These are phyloP conservation scores for Phaenicophaeus curvirostris DNA, from an alignment of 2,797 vertebrate species.

Conservation along the genomic window DNA sequence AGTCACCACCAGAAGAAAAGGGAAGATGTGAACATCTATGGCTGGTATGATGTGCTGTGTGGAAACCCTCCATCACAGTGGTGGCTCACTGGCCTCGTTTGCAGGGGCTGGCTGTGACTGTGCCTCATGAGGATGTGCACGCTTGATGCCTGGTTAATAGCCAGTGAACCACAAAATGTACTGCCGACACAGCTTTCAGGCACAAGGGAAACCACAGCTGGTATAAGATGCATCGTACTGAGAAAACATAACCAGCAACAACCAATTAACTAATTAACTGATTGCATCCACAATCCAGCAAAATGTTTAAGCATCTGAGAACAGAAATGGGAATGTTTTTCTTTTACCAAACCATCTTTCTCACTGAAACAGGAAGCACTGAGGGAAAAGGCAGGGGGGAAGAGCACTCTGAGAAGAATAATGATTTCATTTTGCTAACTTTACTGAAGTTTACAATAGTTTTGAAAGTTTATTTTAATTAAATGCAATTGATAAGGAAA, in stretches of 20 bases:
- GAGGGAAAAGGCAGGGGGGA: neutral
- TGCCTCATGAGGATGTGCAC: neutral
- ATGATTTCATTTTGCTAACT: neutral
- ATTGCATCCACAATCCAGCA: neutral
- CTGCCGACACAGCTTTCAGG: neutral
- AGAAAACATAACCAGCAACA: neutral
- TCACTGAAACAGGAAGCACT: neutral
- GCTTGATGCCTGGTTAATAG: neutral
- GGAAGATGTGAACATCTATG: neutral
- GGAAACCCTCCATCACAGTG: fast-evolving
- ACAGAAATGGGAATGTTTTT: neutral
- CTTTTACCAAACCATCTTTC: neutral
- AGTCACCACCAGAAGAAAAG: neutral
- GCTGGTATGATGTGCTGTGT: neutral
- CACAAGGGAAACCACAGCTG: neutral
- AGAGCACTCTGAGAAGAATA: neutral
- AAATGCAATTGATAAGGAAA: neutral
- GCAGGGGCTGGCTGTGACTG: neutral
- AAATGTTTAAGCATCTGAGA: neutral
- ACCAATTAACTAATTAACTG: conserved; percentile 8
- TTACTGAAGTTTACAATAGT: neutral
- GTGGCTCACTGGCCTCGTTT: neutral
- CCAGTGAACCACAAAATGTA: neutral
- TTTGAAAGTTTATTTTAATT: neutral
- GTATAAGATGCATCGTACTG: neutral